phyloP scores from a whole-genome alignment of 2,113 vertebrate genomes.

The Dermatemys mawii region DNA sequence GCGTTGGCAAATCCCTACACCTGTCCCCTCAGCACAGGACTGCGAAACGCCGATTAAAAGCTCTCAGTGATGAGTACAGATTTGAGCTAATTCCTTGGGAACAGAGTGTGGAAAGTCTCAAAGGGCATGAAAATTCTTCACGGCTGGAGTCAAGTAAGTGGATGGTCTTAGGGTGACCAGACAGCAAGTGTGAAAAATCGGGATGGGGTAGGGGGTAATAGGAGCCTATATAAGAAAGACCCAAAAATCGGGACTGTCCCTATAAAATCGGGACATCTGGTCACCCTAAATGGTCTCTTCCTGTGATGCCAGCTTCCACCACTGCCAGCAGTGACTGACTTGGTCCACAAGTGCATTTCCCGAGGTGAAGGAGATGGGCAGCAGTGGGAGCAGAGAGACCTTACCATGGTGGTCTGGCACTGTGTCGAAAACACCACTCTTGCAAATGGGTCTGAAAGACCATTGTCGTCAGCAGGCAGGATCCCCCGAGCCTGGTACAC shows the following conservation, averaged over 20 bases:
- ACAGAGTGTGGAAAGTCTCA: background rate
- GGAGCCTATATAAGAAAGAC: too few species aligned
- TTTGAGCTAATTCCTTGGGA: background rate
- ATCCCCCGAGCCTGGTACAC: constrained; percentile 93
- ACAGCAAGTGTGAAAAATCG: too few species aligned
- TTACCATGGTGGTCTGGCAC: constrained; percentile 89
- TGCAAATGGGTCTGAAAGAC: constrained; percentile 91
- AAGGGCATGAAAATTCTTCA: background rate
- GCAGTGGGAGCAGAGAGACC: background rate
- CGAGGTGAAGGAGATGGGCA: background rate
- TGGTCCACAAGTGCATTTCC: background rate
- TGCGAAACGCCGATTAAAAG: background rate
- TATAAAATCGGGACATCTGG: too few species aligned
- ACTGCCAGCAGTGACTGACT: rapidly evolving
- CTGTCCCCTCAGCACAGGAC: background rate
- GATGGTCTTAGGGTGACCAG: too few species aligned
- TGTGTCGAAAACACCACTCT: constrained; percentile 91
- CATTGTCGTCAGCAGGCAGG: constrained; percentile 89
- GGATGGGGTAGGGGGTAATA: too few species aligned
- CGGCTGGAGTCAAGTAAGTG: background rate
- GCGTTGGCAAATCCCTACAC: too few species aligned
- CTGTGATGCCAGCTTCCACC: background rate
- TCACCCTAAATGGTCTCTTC: background rate
- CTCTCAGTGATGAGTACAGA: background rate
- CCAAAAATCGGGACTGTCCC: too few species aligned